phyloP scores from a whole-genome alignment of 2,797 vertebrate species.

The Chanos chanos region DNA sequence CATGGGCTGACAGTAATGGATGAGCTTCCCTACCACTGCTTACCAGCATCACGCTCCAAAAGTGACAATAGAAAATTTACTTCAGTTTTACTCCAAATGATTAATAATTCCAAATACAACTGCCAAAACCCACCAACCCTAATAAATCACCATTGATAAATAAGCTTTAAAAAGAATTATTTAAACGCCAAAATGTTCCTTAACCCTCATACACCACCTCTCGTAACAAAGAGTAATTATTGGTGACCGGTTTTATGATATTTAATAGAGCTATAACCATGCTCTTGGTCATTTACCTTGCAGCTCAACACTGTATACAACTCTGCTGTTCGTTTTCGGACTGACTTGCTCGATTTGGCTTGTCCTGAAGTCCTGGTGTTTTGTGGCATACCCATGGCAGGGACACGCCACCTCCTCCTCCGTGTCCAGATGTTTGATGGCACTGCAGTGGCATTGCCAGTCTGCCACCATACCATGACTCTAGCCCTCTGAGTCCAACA shows the following conservation, averaged over 20 bases:
- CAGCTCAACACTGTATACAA: too few relatives aligned
- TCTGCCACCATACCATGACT: slow-evolving; percentile 22
- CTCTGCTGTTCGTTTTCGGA: too few relatives aligned
- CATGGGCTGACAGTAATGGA: slow-evolving; percentile 36
- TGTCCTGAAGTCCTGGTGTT: slow-evolving; percentile 1
- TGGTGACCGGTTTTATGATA: too few relatives aligned
- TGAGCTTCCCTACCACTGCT: slow-evolving; percentile 34
- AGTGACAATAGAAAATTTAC: slow-evolving; percentile 26
- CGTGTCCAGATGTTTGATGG: slow-evolving; percentile 29
- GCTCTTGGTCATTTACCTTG: too few relatives aligned
- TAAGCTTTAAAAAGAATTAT: not conserved
- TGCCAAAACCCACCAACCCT: slow-evolving; percentile 8
- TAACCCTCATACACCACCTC: too few relatives aligned
- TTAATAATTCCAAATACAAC: slow-evolving; percentile 38
- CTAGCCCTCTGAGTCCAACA: slow-evolving; percentile 1
- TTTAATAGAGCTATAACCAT: too few relatives aligned
- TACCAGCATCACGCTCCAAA: slow-evolving; percentile 23
- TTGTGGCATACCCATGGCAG: slow-evolving; percentile 6
- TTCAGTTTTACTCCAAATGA: slow-evolving; percentile 29
- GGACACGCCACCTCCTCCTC: not conserved
- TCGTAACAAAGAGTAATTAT: too few relatives aligned
- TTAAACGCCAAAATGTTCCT: too few relatives aligned
- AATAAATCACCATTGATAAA: slow-evolving; percentile 13
- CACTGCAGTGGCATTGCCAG: slow-evolving; percentile 21
- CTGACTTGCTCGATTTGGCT: not conserved